Percentiles rank a stretch among this genome's conserved stretches.
These are phyloP conservation scores for Isaurus tuberculatus DNA, from an alignment of 92 coral and sea anemone genomes.

Conservation along the genomic window DNA sequence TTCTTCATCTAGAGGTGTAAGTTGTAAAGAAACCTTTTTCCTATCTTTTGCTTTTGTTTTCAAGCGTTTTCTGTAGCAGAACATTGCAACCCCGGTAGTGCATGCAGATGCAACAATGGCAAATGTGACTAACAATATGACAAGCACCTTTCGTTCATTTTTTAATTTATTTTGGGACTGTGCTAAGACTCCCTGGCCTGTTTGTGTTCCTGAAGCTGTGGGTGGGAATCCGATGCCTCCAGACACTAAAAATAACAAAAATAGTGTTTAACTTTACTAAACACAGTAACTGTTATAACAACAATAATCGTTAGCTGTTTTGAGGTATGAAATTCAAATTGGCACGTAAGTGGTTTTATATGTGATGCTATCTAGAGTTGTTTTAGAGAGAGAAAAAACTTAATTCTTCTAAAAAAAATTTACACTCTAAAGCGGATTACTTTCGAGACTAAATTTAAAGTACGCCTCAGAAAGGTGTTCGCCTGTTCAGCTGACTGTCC, in stretches of 20 bases:
- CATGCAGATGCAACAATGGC: constrained; percentile 52
- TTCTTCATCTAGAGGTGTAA: constrained; percentile 20
- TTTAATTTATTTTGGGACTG: constrained; percentile 9
- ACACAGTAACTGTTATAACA: no score
- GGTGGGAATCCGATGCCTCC: neutral
- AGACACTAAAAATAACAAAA: neutral
- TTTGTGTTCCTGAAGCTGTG: neutral
- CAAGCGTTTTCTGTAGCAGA: constrained; percentile 72
- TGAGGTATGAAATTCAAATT: no score
- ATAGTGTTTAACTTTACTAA: neutral
- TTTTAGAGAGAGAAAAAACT: no score
- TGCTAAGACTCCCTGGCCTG: neutral
- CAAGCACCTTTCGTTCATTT: constrained; percentile 25
- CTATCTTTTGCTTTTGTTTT: constrained; percentile 26
- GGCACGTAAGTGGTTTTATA: no score
- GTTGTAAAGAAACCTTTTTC: constrained; percentile 26
- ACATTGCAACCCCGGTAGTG: constrained; percentile 52
- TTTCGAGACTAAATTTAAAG: no score
- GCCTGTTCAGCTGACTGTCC: no score
- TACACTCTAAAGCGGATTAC: no score
- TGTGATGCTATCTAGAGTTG: no score
- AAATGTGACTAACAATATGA: constrained; percentile 53
- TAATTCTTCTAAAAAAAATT: no score
- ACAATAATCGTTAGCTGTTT: no score
- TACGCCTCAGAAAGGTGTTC: no score